Evolutionary conservation across 2,888 invertebrate genomes (phyloP), one percentile per base, ranked within the genome.

Genomic region (Temnothorax unifasciatus): DNA sequence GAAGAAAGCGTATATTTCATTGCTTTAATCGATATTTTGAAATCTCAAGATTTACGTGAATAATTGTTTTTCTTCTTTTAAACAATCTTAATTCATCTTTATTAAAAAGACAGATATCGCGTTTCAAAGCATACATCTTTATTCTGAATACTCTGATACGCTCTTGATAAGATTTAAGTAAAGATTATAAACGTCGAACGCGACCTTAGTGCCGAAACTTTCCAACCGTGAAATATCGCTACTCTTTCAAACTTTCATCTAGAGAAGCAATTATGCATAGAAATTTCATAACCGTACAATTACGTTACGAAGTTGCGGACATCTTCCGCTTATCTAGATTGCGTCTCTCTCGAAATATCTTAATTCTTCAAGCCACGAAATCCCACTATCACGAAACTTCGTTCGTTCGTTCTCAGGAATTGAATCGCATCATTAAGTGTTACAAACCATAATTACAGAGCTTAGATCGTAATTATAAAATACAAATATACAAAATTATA

Each of bases 291-390:
- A 84, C 75, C 54, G 18, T 15, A 66, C 66, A 76, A 86, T 74
- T 73, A 59, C 61, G 74, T 86, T 86, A 77, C 77, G 82, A 54
- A 41, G 52, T 74, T 71, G 38, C 66, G 63, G 63, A 44, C 66
- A 82, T 85, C 47, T 71, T 64, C 68, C 63, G 34, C 69, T 38
- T 47, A 64, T 18, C 15, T 68, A 87, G 73, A 77, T 82, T 83
- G 82, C 85, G 79, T 89, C 85, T 88, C 82, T 29, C 82, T 29
- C 83, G 82, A 87, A 77, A 76, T 88, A 76, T 88, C 86, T 84
- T 71, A 76, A 86, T 85, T 86, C 84, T 79, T 47, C 63, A 63
- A 86, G 63, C 18, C 64, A 71, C 52, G 68, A 47, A 86, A 86
- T 83, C 79, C 69, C 83, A 63, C 68, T 82, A 68, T 64, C 64